Evolutionary conservation across 2,888 invertebrate species (phyloP).

Genomic region (Salticus scenicus): DNA sequence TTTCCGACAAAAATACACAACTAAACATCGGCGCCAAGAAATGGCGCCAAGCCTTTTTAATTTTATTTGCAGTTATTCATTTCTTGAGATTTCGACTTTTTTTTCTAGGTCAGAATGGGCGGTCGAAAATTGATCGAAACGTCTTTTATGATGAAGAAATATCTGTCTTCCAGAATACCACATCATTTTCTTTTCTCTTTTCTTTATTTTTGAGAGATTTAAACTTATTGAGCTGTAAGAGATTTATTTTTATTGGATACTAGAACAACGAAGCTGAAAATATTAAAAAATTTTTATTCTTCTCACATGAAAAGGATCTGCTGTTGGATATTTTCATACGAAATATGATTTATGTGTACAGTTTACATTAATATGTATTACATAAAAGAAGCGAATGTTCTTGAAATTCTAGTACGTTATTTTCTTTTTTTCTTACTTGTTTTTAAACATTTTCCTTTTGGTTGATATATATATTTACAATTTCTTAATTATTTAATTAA

Average conservation of each 20-base stretch:
- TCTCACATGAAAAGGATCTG: too few relatives aligned
- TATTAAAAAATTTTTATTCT: too few relatives aligned
- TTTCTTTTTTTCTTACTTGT: too few relatives aligned
- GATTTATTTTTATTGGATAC: background rate
- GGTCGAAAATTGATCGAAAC: constrained; percentile 33
- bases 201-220: background rate
- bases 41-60: constrained; percentile 21
- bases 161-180: background rate
- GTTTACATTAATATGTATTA: too few relatives aligned
- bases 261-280: background rate
- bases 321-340: too few relatives aligned
- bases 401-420: too few relatives aligned
- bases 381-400: too few relatives aligned
- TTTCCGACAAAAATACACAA: too few relatives aligned
- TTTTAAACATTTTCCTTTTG: too few relatives aligned
- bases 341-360: too few relatives aligned
- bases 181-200: background rate
- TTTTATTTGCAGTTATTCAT: constrained; percentile 15
- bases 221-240: background rate
- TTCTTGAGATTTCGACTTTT: background rate
- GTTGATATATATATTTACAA: too few relatives aligned
- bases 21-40: background rate
- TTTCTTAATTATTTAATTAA: too few relatives aligned
- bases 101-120: constrained; percentile 31
- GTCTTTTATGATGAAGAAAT: constrained; percentile 6